These are phyloP conservation scores for Tautogolabrus adspersus DNA, from an alignment of 2,113 vertebrate genomes.

Conservation along the genomic window DNA sequence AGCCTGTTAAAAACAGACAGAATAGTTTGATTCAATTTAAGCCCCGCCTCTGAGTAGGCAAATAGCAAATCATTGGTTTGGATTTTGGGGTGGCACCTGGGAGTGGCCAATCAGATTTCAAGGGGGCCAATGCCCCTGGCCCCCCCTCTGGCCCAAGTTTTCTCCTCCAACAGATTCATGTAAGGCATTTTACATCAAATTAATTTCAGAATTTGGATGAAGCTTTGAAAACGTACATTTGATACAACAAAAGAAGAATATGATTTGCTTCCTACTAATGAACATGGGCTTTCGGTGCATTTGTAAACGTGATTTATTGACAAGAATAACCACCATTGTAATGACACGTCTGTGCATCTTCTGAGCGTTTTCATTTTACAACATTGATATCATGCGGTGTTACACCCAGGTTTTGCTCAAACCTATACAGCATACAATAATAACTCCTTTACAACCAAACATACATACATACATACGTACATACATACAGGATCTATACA, in stretches of 20 bases:
- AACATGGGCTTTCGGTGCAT: constrained; percentile 2
- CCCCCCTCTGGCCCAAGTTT: too few relatives aligned
- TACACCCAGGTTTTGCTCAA: constrained; percentile 60
- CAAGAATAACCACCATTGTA: constrained; percentile 58
- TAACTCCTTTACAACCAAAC: constrained; percentile 77
- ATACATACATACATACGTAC: constrained; percentile 57
- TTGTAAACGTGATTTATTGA: constrained; percentile 78
- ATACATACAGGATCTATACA: constrained; percentile 69
- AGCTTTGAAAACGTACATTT: too few relatives aligned
- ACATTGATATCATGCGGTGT: constrained; percentile 74
- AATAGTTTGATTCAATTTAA: too few relatives aligned
- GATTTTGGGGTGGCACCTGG: too few relatives aligned
- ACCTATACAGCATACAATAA: constrained; percentile 67
- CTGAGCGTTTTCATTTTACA: constrained; percentile 56
- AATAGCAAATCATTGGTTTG: too few relatives aligned
- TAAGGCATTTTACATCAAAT: background rate
- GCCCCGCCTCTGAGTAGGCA: too few relatives aligned
- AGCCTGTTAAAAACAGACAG: too few relatives aligned
- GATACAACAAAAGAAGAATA: too few relatives aligned
- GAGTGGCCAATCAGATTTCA: too few relatives aligned
- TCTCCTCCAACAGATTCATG: too few relatives aligned
- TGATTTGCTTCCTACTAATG: background rate
- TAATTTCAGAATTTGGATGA: background rate
- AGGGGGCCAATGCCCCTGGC: too few relatives aligned
- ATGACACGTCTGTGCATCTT: constrained; percentile 50